Base-by-base conservation (phyloP, 1,140 invertebrate genomes). In the Hormaphis cornu region DNA sequence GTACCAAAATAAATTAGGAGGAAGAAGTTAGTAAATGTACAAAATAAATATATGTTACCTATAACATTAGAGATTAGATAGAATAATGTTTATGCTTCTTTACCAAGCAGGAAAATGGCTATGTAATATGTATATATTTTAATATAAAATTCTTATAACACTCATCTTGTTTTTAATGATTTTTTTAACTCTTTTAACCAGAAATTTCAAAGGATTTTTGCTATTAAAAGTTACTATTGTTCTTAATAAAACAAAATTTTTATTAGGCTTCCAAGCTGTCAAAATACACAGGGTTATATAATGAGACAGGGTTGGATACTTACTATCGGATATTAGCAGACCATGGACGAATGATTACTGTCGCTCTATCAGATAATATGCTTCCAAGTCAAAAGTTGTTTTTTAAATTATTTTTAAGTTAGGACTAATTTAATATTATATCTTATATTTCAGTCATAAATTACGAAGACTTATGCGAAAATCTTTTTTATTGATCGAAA, bases 251-350 rank as follows among this genome's bases (percentile, higher is more conserved):
- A 66, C 30, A n/a, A n/a, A n/a, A n/a, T n/a, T n/a, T n/a, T 30
- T 63, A 33, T 26, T 52, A 74, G 73, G 26, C 59, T n/a, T 53
- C 24, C 18, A 79, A 81, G 72, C 80, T 82, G 48, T 80, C 83
- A 30, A 75, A 78, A 24, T 94, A 93, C 77, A 72, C 74, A 37
- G 87, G 86, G 4, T 80, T 76, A 63, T 91, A 87, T 80, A 84
- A 87, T 75, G 76, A 75, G 72, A 73, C 80, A 46, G 74, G 76
- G 18, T 72, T 89, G 8, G 91, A 97, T 77, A 86, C 84, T 37
- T 86, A 83, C 40, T 97, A 97, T 78, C 82, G 93, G 75, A 85
- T 90, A 48, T 78, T 95, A 72, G 88, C 91, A 3, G 93, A 96
- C 81, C 92, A 95, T 79, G 79, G 85, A 4, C 81, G 93, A 74